These are phyloP conservation scores for Drosophila subpulchrella DNA, from an alignment of 1,140 invertebrate genomes.

Conservation along the genomic window DNA sequence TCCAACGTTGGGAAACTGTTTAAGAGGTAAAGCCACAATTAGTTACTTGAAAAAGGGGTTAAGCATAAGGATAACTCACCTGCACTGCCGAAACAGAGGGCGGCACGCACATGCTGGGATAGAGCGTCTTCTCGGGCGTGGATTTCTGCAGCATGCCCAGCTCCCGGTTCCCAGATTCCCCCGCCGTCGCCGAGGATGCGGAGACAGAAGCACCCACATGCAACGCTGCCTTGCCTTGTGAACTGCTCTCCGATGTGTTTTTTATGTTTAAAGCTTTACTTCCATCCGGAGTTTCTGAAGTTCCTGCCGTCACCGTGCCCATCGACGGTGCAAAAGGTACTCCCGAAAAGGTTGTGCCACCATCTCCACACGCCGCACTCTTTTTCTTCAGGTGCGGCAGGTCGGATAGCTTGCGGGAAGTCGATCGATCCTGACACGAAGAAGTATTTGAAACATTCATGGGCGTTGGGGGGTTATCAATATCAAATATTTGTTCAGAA, in stretches of 20 bases:
- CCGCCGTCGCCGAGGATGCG: background rate
- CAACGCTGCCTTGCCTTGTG: background rate
- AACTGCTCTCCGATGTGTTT: background rate
- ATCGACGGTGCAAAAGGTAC: slow-evolving; percentile 19
- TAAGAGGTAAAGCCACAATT: background rate
- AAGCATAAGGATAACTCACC: slow-evolving; percentile 32
- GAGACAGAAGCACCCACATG: background rate
- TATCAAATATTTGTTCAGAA: slow-evolving; percentile 89
- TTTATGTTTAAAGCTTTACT: slow-evolving; percentile 14
- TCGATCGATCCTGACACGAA: slow-evolving; percentile 57
- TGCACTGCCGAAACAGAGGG: slow-evolving; percentile 37
- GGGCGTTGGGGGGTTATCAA: slow-evolving; percentile 90
- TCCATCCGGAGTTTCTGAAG: slow-evolving; percentile 1
- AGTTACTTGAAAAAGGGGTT: background rate
- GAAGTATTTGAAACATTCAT: slow-evolving; percentile 85
- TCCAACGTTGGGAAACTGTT: slow-evolving; percentile 37
- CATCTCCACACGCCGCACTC: slow-evolving; percentile 38
- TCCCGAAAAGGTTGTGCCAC: slow-evolving; percentile 21
- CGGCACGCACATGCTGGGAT: slow-evolving; percentile 19
- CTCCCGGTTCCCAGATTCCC: slow-evolving; percentile 14
- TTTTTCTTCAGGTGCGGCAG: slow-evolving; percentile 63
- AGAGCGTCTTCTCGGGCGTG: slow-evolving; percentile 33
- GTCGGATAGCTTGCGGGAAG: slow-evolving; percentile 65
- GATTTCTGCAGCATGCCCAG: slow-evolving; percentile 16
- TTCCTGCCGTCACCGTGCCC: background rate